phyloP scores from a whole-genome alignment of 2,113 vertebrate genomes.

The Percina caprodes region DNA sequence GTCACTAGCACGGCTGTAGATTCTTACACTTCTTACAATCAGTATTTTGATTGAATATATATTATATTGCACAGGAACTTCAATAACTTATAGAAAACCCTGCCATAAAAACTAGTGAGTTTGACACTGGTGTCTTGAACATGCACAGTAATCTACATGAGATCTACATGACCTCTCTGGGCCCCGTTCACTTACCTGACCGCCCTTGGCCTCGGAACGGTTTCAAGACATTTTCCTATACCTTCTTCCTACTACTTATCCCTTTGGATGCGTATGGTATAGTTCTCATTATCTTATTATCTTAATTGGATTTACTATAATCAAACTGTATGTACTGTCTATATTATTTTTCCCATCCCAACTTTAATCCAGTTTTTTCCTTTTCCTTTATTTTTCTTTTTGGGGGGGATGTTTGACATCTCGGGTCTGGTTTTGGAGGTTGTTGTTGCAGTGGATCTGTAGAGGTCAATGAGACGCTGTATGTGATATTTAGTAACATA shows the following conservation, averaged over 20 bases:
- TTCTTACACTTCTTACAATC: no score
- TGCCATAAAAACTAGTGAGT: no score
- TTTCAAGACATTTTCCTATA: background rate
- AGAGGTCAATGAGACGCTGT: background rate
- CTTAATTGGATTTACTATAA: slow-evolving; percentile 13
- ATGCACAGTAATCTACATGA: background rate
- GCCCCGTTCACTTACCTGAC: background rate
- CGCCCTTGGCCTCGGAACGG: background rate
- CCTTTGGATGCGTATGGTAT: background rate
- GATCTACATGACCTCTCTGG: background rate
- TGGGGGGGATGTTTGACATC: no score
- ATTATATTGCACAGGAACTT: no score
- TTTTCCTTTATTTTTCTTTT: no score
- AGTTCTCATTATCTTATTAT: background rate
- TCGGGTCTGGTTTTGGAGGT: background rate
- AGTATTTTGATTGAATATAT: no score
- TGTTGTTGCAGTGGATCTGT: background rate
- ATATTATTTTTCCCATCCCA: background rate
- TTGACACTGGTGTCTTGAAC: no score
- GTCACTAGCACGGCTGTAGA: no score
- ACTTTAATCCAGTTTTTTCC: background rate
- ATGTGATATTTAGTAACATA: slow-evolving; percentile 6
- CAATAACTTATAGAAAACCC: no score
- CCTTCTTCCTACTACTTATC: slow-evolving; percentile 4
- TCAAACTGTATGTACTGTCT: background rate